These are phyloP conservation scores for Poecilobothrus nobilitatus DNA, from an alignment of 2,888 invertebrate genomes.

Conservation along the genomic window DNA sequence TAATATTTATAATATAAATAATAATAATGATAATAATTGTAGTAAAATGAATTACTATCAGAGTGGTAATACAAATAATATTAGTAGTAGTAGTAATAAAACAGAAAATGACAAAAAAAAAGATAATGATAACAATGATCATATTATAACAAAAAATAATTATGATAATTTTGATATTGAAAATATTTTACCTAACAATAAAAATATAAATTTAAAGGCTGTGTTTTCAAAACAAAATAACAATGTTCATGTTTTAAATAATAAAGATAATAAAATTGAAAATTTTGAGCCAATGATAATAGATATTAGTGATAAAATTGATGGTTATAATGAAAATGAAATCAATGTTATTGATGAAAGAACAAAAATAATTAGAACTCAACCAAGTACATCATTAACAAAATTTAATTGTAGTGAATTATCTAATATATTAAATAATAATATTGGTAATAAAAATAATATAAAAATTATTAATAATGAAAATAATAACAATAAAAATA, in stretches of 20 bases:
- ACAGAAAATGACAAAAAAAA: conserved; percentile 13
- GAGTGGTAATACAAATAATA: conserved; percentile 11
- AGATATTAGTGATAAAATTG: too few species aligned
- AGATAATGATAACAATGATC: conserved; percentile 10
- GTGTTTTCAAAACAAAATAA: not conserved
- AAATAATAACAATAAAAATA: conserved; percentile 7
- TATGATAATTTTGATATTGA: conserved; percentile 10
- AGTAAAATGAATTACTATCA: too few species aligned
- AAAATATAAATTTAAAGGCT: not conserved
- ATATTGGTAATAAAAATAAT: not conserved
- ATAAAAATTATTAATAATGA: not conserved
- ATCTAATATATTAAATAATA: too few species aligned
- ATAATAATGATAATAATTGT: too few species aligned
- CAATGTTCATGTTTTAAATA: not conserved
- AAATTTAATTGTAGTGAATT: too few species aligned
- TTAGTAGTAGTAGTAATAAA: conserved; percentile 11
- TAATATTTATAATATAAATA: too few species aligned
- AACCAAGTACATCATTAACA: too few species aligned
- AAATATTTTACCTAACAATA: not conserved
- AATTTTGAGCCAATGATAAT: too few species aligned
- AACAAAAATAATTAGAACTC: too few species aligned
- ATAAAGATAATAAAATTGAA: not conserved
- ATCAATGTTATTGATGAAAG: too few species aligned
- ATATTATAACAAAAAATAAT: conserved; percentile 12
- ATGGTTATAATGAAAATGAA: too few species aligned